Conservation (phyloP, 2,888 invertebrate genomes). For the Ceramica pisi region DNA sequence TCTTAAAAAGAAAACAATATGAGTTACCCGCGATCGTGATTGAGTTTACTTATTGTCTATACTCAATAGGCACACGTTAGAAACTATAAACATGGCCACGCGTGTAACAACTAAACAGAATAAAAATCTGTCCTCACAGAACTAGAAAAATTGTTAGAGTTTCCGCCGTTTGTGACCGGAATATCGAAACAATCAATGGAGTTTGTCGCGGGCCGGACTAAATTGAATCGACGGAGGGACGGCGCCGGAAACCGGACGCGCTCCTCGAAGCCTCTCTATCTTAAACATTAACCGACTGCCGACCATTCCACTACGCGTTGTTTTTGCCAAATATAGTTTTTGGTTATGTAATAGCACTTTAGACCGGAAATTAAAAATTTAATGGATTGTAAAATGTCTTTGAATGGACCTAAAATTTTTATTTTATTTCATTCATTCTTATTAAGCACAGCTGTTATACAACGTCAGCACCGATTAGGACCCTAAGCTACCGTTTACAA, state of each 20-base stretch:
- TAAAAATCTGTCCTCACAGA: constrained; percentile 66
- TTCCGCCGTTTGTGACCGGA: constrained; percentile 83
- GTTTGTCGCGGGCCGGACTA: constrained; percentile 84
- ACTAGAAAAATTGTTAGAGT: constrained; percentile 71
- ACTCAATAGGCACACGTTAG: constrained; percentile 38
- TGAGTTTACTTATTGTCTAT: constrained; percentile 41
- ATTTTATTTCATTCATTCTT: background rate
- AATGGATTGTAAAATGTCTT: constrained; percentile 28
- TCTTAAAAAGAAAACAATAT: constrained; percentile 16
- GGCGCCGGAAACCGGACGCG: constrained; percentile 86
- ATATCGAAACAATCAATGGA: constrained; percentile 90
- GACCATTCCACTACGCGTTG: constrained; percentile 56
- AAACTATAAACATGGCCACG: constrained; percentile 37
- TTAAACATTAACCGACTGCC: constrained; percentile 74
- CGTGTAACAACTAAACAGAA: constrained; percentile 63
- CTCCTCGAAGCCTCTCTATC: constrained; percentile 79
- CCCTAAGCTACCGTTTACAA: constrained; percentile 38
- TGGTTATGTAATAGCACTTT: constrained; percentile 41
- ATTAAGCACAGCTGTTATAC: background rate
- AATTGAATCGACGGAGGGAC: constrained; percentile 85
- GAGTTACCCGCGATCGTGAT: constrained; percentile 22
- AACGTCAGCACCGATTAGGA: background rate
- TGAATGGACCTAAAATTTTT: background rate
- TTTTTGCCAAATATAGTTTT: constrained; percentile 59
- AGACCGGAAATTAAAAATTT: constrained; percentile 53